Conservation (phyloP, 2,113 vertebrate genomes). For the Rana temporaria region DNA sequence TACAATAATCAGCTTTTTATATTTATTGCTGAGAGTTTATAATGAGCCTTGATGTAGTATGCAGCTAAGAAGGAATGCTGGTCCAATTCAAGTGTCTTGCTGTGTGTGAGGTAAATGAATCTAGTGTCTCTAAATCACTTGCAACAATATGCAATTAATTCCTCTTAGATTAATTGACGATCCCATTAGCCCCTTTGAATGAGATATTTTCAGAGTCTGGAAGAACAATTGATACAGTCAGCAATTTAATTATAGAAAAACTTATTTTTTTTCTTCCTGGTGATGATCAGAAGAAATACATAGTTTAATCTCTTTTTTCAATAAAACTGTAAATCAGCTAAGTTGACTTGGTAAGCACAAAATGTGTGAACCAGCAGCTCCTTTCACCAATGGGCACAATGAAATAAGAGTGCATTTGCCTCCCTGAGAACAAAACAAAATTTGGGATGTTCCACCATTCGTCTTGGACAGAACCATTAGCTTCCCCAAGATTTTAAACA, state of each 20-base stretch:
- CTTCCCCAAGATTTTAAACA: too few species aligned
- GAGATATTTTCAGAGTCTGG: slow-evolving; percentile 38
- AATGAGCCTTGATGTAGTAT: slow-evolving; percentile 50
- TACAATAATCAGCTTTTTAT: slow-evolving; percentile 47
- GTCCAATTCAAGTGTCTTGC: slow-evolving; percentile 28
- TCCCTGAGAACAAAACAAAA: too few species aligned
- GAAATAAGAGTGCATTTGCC: too few species aligned
- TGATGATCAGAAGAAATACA: not conserved
- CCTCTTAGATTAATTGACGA: slow-evolving; percentile 47
- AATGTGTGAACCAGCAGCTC: too few species aligned
- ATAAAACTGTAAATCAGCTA: too few species aligned
- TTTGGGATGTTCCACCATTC: too few species aligned
- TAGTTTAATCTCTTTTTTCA: not conserved
- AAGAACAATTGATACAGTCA: slow-evolving; percentile 30
- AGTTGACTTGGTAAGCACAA: too few species aligned
- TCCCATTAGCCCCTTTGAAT: slow-evolving; percentile 38
- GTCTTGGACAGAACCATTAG: too few species aligned
- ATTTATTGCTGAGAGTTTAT: slow-evolving; percentile 27
- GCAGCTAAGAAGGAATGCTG: slow-evolving; percentile 5
- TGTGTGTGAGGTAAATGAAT: slow-evolving; percentile 33
- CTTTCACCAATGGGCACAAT: too few species aligned
- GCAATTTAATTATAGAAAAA: slow-evolving; percentile 41
- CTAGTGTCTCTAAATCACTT: slow-evolving; percentile 39
- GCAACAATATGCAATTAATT: slow-evolving; percentile 51
- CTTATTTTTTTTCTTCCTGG: not conserved